Conservation (phyloP, 2,113 vertebrate species). For the Etheostoma spectabile region DNA sequence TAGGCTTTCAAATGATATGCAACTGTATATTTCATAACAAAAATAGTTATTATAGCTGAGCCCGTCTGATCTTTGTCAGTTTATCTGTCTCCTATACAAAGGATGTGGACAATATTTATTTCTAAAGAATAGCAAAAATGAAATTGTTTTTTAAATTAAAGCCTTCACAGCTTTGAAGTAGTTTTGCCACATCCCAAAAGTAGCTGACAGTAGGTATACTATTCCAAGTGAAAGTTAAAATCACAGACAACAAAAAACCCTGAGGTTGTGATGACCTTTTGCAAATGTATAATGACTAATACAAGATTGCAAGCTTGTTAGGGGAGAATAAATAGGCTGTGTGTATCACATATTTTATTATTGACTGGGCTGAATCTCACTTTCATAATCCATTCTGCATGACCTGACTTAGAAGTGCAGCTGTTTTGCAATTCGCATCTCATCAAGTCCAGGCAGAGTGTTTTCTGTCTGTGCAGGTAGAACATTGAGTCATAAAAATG, state of each 20-base stretch:
- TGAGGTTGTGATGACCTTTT: slow-evolving; percentile 22
- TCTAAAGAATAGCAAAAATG: slow-evolving; percentile 13
- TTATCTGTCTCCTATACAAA: background rate
- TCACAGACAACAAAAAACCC: slow-evolving; percentile 1
- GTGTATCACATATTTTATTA: slow-evolving; percentile 51
- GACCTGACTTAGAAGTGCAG: slow-evolving; percentile 49
- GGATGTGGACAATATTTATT: slow-evolving; percentile 3
- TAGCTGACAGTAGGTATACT: slow-evolving; percentile 2
- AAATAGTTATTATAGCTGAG: background rate
- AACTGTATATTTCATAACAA: background rate
- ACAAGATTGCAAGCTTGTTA: slow-evolving; percentile 29
- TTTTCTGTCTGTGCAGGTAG: slow-evolving; percentile 55
- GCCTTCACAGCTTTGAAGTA: background rate
- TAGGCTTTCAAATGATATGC: background rate
- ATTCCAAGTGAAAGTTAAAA: slow-evolving; percentile 18
- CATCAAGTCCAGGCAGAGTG: slow-evolving; percentile 42
- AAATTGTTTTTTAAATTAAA: slow-evolving; percentile 6
- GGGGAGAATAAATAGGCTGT: slow-evolving; percentile 33
- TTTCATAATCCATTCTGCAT: slow-evolving; percentile 48
- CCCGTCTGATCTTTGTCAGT: background rate
- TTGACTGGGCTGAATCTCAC: slow-evolving; percentile 8
- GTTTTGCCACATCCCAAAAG: background rate
- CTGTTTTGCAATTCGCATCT: slow-evolving; percentile 51
- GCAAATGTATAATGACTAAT: slow-evolving; percentile 47
- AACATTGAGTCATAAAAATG: slow-evolving; percentile 56